Conservation (phyloP, 2,888 invertebrate species). For the Scaptodrosophila latifasciaeformis region DNA sequence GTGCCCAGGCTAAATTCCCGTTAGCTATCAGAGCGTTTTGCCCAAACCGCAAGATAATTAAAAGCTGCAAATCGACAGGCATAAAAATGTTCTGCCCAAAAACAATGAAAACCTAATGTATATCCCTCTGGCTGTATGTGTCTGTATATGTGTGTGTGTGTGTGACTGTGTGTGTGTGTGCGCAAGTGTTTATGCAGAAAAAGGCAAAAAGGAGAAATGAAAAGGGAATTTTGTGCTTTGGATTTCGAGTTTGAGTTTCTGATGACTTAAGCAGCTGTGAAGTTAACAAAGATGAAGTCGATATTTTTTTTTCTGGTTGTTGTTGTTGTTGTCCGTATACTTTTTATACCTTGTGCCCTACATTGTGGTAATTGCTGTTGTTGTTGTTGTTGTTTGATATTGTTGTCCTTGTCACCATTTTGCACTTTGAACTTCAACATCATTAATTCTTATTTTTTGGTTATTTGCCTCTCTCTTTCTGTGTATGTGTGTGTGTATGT, state of each 20-base stretch:
- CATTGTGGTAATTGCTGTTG: neutral
- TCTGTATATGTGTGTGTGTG: neutral
- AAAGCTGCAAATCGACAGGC: slow-evolving; percentile 34
- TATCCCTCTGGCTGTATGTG: neutral
- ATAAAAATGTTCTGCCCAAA: slow-evolving; percentile 32
- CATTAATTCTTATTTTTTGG: slow-evolving; percentile 11
- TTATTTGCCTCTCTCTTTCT: too few relatives aligned
- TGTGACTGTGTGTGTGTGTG: too few relatives aligned
- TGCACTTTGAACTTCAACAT: slow-evolving; percentile 8
- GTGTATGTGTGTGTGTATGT: too few relatives aligned
- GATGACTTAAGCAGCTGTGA: neutral
- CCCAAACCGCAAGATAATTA: slow-evolving; percentile 22
- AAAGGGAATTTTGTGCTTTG: too few relatives aligned
- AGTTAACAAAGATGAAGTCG: neutral
- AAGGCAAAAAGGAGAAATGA: neutral
- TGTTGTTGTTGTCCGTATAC: slow-evolving; percentile 1
- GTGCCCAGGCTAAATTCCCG: neutral
- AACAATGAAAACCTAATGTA: slow-evolving; percentile 44
- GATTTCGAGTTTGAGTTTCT: too few relatives aligned
- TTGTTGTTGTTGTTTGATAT: slow-evolving; percentile 4
- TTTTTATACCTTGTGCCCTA: neutral
- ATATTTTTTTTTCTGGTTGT: neutral
- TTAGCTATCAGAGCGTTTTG: too few relatives aligned
- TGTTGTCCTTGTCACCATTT: neutral
- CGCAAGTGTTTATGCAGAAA: too few relatives aligned